Evolutionary conservation across 2,113 vertebrate species (phyloP).

Genomic region (Machaerirhynchus nigripectus): DNA sequence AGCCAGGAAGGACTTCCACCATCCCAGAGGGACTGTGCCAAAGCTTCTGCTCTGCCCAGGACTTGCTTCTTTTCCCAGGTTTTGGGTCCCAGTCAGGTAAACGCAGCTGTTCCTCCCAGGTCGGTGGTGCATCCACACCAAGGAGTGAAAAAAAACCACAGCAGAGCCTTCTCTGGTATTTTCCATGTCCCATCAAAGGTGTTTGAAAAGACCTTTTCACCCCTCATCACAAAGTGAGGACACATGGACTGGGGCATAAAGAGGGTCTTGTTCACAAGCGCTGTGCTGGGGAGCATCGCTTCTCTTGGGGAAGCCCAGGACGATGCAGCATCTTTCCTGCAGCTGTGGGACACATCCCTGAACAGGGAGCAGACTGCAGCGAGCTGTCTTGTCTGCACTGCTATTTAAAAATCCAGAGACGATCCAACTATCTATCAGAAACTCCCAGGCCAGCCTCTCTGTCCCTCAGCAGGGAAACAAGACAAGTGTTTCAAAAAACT

Average conservation of each 20-base stretch:
- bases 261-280: not conserved
- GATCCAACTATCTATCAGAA: not conserved
- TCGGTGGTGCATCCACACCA: not conserved
- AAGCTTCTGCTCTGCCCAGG: not conserved
- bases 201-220: not conserved
- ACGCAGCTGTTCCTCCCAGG: not conserved
- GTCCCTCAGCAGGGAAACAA: not conserved
- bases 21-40: not conserved
- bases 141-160: not conserved
- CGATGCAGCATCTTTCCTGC: not conserved
- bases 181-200: not conserved
- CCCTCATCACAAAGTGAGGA: not conserved
- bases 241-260: not conserved
- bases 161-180: accelerated
- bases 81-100: not conserved
- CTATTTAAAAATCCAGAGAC: not conserved
- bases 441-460: not conserved
- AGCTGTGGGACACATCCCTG: not conserved
- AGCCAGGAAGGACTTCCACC: not conserved
- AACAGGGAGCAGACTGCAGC: not conserved
- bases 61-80: not conserved
- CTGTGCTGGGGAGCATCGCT: not conserved
- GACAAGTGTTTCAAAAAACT: accelerated
- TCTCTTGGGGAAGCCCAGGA: not conserved
- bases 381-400: accelerated